Evolutionary conservation across 1,140 invertebrate species (phyloP), one percentile per base, ranked within the genome.

Genomic region (Himalopsyche phryganea): DNA sequence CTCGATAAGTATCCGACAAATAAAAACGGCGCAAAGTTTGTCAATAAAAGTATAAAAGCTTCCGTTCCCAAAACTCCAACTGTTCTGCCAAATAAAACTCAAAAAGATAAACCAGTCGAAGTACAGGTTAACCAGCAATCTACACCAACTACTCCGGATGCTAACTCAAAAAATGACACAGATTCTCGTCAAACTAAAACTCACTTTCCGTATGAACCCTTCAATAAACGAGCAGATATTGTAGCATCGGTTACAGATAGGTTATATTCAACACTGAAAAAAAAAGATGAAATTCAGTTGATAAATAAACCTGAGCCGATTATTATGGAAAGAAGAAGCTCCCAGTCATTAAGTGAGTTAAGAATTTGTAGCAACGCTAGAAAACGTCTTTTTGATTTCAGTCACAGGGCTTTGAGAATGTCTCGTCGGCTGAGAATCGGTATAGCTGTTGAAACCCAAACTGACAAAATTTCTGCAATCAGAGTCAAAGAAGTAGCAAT

Each of bases 161-260:
- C 38, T 40, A 17, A 51, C 63, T 33, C 46, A 58, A 23, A 46
- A 45, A 19, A n/a, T 38, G 19, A 50, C 35, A 57, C 61, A 41
- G 60, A 20, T 44, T 42, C 48, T 35, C 59, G 32, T 56, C 41
- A 66, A 32, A 49, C 54, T 3, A 48, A 19, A 28, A 18, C 63
- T 7, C 42, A 55, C 33, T 32, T 48, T 15, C 11, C 52, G 56
- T 58, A 44, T 67, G 74, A 55, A 62, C 74, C 42, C 70, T 76
- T 69, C 52, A 64, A 65, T 36, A 73, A 81, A 54, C 70, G 84
- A 65, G 80, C 84, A 4, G 82, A 85, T 68, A 86, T 86, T 40
- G 83, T 87, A 11, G 84, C 84, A 9, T 84, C 84, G 0, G 85
- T 87, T 1, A 87, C 85, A 0, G 80, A 83, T 65, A 74, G 85